A percentile compares a stretch with the other conserved stretches of the same genome.
Conservation (phyloP, 2,113 vertebrate species). For the Synodontis membranacea region DNA sequence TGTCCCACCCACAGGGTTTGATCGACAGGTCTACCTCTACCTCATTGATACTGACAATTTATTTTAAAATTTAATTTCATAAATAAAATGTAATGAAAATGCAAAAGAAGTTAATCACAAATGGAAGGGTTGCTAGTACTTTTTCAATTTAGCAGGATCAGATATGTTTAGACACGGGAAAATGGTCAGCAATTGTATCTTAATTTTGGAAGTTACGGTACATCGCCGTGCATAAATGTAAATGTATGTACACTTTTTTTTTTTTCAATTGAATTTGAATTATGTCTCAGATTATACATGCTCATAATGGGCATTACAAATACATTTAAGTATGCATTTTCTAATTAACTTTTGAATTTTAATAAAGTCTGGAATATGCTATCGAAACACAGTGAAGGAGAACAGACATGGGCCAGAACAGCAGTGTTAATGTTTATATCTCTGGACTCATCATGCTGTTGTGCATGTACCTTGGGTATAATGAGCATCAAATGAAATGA, state of each 20-base stretch:
- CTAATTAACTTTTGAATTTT: background rate
- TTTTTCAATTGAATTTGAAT: background rate
- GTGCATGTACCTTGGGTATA: background rate
- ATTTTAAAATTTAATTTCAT: no score
- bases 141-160: background rate
- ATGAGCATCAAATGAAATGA: conserved; percentile 65
- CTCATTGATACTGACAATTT: background rate
- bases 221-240: background rate
- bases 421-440: background rate
- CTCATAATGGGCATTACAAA: background rate
- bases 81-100: no score
- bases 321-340: background rate
- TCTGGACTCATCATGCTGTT: background rate
- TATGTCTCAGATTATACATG: background rate
- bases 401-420: background rate
- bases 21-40: background rate
- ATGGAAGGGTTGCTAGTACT: background rate
- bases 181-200: background rate
- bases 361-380: background rate
- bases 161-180: background rate
- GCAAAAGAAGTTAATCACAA: background rate
- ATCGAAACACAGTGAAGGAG: background rate
- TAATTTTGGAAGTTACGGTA: background rate
- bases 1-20: background rate
- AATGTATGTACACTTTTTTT: background rate